Evolutionary conservation across 2,888 invertebrate species (phyloP).

Genomic region (Plebejus melissa): DNA sequence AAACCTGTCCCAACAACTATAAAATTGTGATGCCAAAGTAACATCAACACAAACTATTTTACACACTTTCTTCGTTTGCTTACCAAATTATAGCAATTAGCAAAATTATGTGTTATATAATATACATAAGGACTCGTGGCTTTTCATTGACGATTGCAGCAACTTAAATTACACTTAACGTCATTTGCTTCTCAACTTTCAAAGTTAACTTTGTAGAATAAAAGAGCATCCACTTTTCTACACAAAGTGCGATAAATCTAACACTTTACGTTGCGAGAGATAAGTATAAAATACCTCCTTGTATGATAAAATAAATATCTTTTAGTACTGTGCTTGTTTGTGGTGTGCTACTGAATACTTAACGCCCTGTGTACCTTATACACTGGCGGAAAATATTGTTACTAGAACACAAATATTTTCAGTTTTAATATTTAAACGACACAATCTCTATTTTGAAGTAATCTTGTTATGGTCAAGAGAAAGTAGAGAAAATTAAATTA

Average conservation of each 20-base stretch:
- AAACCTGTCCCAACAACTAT: too few relatives aligned
- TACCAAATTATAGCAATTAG: too few relatives aligned
- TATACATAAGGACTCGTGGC: too few relatives aligned
- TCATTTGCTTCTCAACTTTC: background rate
- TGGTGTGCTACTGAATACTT: conserved; percentile 4
- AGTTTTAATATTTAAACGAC: background rate
- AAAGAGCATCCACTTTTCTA: background rate
- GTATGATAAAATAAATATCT: conserved; percentile 9
- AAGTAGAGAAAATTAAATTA: too few relatives aligned
- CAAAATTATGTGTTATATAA: too few relatives aligned
- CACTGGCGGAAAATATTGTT: background rate
- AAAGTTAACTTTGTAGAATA: background rate
- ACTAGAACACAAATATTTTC: background rate
- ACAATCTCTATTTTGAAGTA: background rate
- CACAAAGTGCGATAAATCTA: conserved; percentile 3
- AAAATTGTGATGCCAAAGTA: too few relatives aligned
- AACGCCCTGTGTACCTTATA: background rate
- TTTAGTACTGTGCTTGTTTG: background rate
- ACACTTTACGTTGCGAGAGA: conserved; percentile 2
- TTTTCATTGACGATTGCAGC: background rate
- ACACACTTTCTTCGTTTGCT: too few relatives aligned
- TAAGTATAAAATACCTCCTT: conserved; percentile 7
- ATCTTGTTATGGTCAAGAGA: background rate
- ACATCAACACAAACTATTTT: too few relatives aligned
- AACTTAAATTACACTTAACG: background rate